A percentile compares a stretch with the other conserved stretches of the same genome.
phyloP scores from a whole-genome alignment of 2,113 vertebrate species.

The Toxotes jaculatrix region DNA sequence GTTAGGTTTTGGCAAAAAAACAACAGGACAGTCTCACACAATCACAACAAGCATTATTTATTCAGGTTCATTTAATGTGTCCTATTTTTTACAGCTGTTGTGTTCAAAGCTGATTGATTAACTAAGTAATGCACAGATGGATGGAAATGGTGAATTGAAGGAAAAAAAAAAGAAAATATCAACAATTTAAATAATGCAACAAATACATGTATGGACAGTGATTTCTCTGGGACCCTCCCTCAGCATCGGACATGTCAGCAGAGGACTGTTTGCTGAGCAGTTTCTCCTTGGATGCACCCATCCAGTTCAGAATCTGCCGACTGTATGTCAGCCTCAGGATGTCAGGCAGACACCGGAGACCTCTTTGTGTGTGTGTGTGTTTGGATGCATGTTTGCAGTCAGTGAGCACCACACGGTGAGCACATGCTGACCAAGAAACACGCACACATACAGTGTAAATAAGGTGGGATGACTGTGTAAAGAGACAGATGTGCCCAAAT shows the following conservation, averaged over 20 bases:
- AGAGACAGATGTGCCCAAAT: neutral
- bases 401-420: neutral
- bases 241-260: neutral
- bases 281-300: conserved; percentile 60
- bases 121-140: neutral
- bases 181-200: conserved; percentile 1
- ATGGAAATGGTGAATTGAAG: neutral
- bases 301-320: conserved; percentile 48
- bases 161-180: conserved; percentile 1
- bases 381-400: conserved; percentile 17
- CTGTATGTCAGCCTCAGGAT: conserved; percentile 57
- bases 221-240: conserved; percentile 19
- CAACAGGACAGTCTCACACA: neutral
- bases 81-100: neutral
- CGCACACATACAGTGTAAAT: neutral
- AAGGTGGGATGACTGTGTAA: neutral
- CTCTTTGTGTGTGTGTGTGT: conserved; percentile 1
- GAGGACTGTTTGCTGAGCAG: conserved; percentile 39
- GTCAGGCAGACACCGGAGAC: conserved; percentile 43
- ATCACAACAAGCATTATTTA: neutral
- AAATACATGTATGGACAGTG: neutral
- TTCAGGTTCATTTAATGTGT: conserved; percentile 1
- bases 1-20: too few relatives aligned
- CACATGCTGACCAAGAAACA: neutral
- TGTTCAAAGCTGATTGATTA: neutral